These are phyloP conservation scores for Smittia sp. DNA, from an alignment of 2,888 invertebrate genomes.

Conservation along the genomic window DNA sequence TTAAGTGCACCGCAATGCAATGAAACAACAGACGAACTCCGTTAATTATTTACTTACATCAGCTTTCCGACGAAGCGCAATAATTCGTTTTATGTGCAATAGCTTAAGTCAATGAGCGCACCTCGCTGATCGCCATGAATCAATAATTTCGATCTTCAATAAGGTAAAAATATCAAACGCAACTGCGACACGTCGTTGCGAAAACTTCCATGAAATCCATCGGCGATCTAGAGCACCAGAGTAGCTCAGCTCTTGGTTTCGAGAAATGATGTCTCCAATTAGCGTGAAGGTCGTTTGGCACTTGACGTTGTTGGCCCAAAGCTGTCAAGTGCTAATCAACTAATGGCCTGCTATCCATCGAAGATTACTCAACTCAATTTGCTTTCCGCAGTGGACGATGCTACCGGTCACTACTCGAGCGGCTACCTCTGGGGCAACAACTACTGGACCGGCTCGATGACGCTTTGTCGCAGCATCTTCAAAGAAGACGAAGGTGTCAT, in stretches of 20 bases:
- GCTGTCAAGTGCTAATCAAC: background rate
- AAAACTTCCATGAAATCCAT: too few species aligned
- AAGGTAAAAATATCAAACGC: too few species aligned
- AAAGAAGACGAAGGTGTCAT: slow-evolving; percentile 53
- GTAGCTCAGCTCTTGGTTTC: too few species aligned
- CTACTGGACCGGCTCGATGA: slow-evolving; percentile 75
- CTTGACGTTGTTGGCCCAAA: background rate
- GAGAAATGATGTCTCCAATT: too few species aligned
- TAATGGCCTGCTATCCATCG: background rate
- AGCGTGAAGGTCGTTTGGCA: too few species aligned
- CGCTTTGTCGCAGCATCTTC: slow-evolving; percentile 66
- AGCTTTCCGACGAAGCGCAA: background rate
- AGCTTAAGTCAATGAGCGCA: slow-evolving; percentile 3
- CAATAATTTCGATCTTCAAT: background rate
- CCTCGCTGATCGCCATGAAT: background rate
- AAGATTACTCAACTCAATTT: background rate
- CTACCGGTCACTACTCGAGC: slow-evolving; percentile 72
- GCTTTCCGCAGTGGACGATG: slow-evolving; percentile 60
- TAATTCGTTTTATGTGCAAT: background rate
- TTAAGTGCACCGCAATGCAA: too few species aligned
- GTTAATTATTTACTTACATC: background rate
- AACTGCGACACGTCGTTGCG: too few species aligned
- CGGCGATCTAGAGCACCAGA: too few species aligned
- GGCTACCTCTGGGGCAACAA: slow-evolving; percentile 81
- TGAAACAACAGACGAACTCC: too few species aligned